A percentile compares a stretch with the other conserved stretches of the same genome.
These are phyloP conservation scores for Drosophila colorata DNA, from an alignment of 2,888 invertebrate species.

Conservation along the genomic window DNA sequence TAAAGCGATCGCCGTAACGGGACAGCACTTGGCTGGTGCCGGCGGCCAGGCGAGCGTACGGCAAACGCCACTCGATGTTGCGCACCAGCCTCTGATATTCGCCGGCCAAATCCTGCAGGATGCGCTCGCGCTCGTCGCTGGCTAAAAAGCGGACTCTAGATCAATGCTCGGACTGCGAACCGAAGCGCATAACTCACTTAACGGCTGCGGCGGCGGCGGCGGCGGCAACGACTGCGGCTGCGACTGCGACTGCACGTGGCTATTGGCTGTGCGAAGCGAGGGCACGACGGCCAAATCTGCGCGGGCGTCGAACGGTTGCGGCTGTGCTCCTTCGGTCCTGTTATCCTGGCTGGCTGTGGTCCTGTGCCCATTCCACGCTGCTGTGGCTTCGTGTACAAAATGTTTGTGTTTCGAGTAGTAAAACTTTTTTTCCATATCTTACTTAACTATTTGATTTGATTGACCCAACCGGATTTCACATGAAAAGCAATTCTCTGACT, in stretches of 20 bases:
- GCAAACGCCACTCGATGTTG: constrained; percentile 10
- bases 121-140: neutral
- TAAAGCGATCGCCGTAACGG: neutral
- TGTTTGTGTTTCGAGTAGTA: constrained; percentile 18
- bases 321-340: neutral
- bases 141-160: neutral
- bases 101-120: constrained; percentile 4
- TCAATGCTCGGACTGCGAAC: neutral
- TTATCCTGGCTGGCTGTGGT: neutral
- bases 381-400: neutral
- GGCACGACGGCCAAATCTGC: neutral
- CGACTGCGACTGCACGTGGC: neutral
- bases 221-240: neutral
- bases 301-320: neutral
- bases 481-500: neutral
- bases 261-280: neutral
- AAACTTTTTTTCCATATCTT: constrained; percentile 50
- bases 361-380: neutral
- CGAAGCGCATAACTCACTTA: neutral
- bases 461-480: neutral
- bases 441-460: constrained; percentile 25
- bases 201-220: neutral
- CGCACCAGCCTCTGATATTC: constrained; percentile 24
- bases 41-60: constrained; percentile 1
- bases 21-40: neutral